Evolutionary conservation across 2,113 vertebrate species (phyloP).

Genomic region (Oncorhynchus nerka): DNA sequence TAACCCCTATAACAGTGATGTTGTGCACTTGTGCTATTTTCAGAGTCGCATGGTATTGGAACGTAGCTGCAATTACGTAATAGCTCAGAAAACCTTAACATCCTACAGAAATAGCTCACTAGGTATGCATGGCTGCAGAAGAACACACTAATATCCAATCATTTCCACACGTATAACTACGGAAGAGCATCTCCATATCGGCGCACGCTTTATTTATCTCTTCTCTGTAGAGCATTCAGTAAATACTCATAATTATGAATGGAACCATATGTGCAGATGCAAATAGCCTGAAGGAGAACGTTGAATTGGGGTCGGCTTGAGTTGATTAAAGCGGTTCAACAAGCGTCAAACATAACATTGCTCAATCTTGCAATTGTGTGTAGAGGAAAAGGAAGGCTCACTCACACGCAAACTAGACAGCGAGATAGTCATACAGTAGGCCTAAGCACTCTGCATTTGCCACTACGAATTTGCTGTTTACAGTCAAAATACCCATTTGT

Average conservation of each 20-base stretch:
- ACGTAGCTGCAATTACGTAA: background rate
- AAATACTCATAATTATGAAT: slow-evolving; percentile 18
- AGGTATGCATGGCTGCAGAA: background rate
- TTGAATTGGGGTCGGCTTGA: slow-evolving; percentile 47
- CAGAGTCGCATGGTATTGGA: background rate
- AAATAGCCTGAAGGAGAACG: slow-evolving; percentile 17
- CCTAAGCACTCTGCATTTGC: too few species aligned
- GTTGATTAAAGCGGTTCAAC: slow-evolving; percentile 37
- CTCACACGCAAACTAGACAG: too few species aligned
- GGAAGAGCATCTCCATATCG: too few species aligned
- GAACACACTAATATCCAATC: too few species aligned
- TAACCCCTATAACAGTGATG: background rate
- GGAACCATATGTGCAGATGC: slow-evolving; percentile 43
- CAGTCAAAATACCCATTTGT: background rate
- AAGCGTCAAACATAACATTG: slow-evolving; percentile 10
- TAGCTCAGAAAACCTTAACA: background rate
- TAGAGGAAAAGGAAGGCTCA: too few species aligned
- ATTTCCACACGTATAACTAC: too few species aligned
- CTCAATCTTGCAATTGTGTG: too few species aligned
- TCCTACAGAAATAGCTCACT: background rate
- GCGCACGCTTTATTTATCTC: background rate
- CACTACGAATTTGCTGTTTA: too few species aligned
- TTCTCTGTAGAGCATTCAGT: background rate
- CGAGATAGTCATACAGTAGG: too few species aligned
- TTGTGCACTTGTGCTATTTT: background rate